Conservation (phyloP, 1,140 invertebrate genomes). For the Ruditapes philippinarum region DNA sequence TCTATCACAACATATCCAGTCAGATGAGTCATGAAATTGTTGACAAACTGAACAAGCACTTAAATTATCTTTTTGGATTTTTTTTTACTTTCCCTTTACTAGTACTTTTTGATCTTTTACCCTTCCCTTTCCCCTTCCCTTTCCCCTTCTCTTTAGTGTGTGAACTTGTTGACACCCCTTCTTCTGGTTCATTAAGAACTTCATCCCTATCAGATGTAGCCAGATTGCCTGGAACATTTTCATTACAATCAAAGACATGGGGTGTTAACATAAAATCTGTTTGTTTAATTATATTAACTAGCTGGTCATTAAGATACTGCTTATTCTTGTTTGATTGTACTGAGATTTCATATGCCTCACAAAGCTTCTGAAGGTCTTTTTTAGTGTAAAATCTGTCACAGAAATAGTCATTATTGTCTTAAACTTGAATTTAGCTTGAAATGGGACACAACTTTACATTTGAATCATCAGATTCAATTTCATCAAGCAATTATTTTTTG, state of each 20-base stretch:
- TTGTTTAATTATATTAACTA: background rate
- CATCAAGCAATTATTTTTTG: background rate
- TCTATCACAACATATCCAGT: no score
- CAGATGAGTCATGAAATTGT: no score
- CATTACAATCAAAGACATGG: background rate
- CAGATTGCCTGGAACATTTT: no score
- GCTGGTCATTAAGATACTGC: background rate
- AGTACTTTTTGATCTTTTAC: background rate
- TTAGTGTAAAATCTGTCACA: background rate
- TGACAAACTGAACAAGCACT: no score
- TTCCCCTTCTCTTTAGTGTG: background rate
- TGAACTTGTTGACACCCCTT: background rate
- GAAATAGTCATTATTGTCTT: background rate
- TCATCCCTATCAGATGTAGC: no score
- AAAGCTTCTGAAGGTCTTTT: background rate
- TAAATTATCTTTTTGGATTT: no score
- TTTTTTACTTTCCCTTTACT: no score
- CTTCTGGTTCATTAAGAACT: no score
- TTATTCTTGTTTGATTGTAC: background rate
- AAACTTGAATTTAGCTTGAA: background rate
- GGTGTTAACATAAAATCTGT: background rate
- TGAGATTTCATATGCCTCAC: background rate
- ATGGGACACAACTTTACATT: background rate
- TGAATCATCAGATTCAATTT: conserved; percentile 13
- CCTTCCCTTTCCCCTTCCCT: background rate